phyloP scores from a whole-genome alignment of 2,113 vertebrate species.

The Xyliphius kryptos region DNA sequence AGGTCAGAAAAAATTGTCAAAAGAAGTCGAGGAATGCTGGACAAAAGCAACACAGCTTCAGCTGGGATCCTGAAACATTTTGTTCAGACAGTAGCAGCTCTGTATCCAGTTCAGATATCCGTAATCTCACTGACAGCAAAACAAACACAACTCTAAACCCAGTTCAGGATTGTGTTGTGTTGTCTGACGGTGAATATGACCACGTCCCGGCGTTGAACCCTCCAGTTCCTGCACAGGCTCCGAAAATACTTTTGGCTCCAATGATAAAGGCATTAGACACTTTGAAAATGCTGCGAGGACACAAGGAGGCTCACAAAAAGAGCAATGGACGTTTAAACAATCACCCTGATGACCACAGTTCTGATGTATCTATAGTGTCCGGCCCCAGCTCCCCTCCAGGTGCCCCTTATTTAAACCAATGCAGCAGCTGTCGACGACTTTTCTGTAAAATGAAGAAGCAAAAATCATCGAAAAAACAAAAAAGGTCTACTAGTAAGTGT shows the following conservation, averaged over 20 bases:
- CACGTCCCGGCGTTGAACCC: background rate
- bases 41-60: background rate
- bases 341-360: background rate
- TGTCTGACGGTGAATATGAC: background rate
- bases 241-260: constrained; percentile 11
- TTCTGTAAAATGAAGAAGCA: constrained; percentile 17
- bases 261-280: constrained; percentile 12
- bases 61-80: background rate
- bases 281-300: background rate
- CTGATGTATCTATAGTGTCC: background rate
- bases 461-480: background rate
- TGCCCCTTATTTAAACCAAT: background rate
- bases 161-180: background rate
- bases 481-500: constrained; percentile 10
- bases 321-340: background rate
- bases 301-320: background rate
- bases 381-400: constrained; percentile 27
- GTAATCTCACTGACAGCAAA: background rate
- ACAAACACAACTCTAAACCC: background rate
- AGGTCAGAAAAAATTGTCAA: background rate
- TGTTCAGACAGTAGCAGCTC: background rate
- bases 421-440: constrained; percentile 20
- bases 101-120: background rate
- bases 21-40: background rate
- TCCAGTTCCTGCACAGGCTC: background rate